Evolutionary conservation across 2,888 invertebrate species (phyloP), one percentile per base, ranked within the genome.

Genomic region (Sclerodermus sp.): DNA sequence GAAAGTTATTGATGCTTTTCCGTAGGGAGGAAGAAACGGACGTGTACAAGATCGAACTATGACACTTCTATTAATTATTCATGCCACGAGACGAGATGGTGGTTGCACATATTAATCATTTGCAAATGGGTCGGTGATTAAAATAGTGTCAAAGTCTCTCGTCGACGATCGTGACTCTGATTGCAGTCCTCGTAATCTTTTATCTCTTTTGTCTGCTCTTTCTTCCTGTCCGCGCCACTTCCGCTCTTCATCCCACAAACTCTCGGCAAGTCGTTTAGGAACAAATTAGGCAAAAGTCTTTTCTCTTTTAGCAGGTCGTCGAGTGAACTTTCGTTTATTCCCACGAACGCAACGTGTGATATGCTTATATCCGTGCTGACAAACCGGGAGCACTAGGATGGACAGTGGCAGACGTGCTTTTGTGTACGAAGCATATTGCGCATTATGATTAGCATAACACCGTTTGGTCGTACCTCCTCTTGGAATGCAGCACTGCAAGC

Each of bases 1-100:
- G 66, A 66, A 63, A 63, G 66, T 64, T 63, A 51, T 61, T 53
- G 56, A 53, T 51, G 51, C 47, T 58, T 49, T 45, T 12, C 8
- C 23, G 23, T 23, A 23, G 3, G 4, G 4, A 23, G 8, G 8
- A 23, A 23, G 8, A 8, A 23, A 23, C 23, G 23, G 23, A 23
- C 23, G 23, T 23, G 23, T 23, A 23, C 23, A 23, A 3, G 8
- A 23, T 23, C 23, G 23, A 23, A 8, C 8, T n/a, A n/a, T n/a
- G n/a, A n/a, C 47, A 42, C 47, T 42, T 45, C 42, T 49, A 57
- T 64, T 53, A 41, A 56, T 63, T 61, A 64, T 68, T 66, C 67
- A 57, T 49, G 50, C 15, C 55, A 49, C 46, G 38, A 55, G 48
- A 50, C 53, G 49, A 50, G n/a, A n/a, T 23, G 23, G 23, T 23